Percentiles rank a stretch among this genome's conserved stretches.
phyloP scores from a whole-genome alignment of 2,888 invertebrate species.

The Maniola hyperantus region DNA sequence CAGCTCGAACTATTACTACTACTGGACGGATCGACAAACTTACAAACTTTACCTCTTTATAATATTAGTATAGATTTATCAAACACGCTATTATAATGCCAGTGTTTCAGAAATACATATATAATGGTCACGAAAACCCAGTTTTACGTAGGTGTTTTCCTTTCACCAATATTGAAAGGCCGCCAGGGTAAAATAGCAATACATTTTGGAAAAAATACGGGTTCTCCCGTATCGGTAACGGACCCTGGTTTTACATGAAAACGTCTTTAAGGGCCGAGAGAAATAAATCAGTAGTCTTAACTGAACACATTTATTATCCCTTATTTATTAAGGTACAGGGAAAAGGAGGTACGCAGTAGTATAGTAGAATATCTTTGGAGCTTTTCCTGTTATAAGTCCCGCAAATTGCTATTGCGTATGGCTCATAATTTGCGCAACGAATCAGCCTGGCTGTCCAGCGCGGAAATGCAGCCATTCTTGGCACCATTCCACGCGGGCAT shows the following conservation, averaged over 20 bases:
- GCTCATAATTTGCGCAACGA: no score
- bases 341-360: slow-evolving; percentile 11
- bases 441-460: no score
- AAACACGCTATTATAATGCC: no score
- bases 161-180: slow-evolving; percentile 13
- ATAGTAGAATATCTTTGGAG: background rate
- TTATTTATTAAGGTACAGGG: slow-evolving; percentile 30
- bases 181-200: slow-evolving; percentile 18
- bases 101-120: background rate
- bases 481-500: no score
- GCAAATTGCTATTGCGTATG: no score
- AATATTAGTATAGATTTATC: no score
- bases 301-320: slow-evolving; percentile 26
- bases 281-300: slow-evolving; percentile 30
- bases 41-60: no score
- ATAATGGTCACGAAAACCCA: background rate
- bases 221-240: slow-evolving; percentile 14
- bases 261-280: slow-evolving; percentile 25
- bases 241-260: slow-evolving; percentile 23
- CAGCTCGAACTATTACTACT: no score
- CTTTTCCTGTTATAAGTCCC: slow-evolving; percentile 1
- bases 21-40: no score
- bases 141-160: background rate
- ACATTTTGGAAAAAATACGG: slow-evolving; percentile 19
- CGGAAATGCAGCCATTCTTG: no score